A percentile compares a stretch with the other conserved stretches of the same genome.
These are phyloP conservation scores for Tympanuchus pallidicinctus DNA, from an alignment of 2,113 vertebrate species.

Conservation along the genomic window DNA sequence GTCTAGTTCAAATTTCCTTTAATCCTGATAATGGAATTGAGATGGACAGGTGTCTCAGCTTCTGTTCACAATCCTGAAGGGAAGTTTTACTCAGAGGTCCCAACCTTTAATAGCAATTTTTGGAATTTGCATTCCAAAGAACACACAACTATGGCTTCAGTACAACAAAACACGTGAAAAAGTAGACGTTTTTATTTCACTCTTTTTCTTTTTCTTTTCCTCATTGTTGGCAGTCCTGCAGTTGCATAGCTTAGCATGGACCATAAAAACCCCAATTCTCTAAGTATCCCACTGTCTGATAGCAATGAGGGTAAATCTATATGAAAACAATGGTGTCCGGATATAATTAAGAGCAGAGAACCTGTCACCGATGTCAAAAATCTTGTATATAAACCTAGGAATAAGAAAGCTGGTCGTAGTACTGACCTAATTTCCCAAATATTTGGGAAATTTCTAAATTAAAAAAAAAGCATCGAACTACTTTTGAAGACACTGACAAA, in stretches of 20 bases:
- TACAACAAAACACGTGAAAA: neutral
- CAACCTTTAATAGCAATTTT: neutral
- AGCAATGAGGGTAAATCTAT: neutral
- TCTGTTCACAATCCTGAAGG: neutral
- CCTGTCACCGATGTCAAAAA: neutral
- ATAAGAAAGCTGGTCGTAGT: neutral
- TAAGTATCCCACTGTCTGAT: neutral
- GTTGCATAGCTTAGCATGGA: neutral
- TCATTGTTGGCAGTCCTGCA: neutral
- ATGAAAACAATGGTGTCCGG: neutral
- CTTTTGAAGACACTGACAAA: neutral
- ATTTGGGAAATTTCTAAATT: neutral
- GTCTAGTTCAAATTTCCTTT: neutral
- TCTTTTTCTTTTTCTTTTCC: neutral
- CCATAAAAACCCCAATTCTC: neutral
- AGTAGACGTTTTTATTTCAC: accelerated
- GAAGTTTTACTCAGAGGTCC: neutral
- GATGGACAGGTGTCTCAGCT: neutral
- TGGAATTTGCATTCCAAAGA: neutral
- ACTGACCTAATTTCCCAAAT: neutral
- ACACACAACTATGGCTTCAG: neutral
- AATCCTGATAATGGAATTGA: neutral
- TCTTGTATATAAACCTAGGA: neutral
- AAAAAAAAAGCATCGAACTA: neutral
- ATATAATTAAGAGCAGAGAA: neutral